Conservation (phyloP, 2,113 vertebrate species). For the Probosciger aterrimus region DNA sequence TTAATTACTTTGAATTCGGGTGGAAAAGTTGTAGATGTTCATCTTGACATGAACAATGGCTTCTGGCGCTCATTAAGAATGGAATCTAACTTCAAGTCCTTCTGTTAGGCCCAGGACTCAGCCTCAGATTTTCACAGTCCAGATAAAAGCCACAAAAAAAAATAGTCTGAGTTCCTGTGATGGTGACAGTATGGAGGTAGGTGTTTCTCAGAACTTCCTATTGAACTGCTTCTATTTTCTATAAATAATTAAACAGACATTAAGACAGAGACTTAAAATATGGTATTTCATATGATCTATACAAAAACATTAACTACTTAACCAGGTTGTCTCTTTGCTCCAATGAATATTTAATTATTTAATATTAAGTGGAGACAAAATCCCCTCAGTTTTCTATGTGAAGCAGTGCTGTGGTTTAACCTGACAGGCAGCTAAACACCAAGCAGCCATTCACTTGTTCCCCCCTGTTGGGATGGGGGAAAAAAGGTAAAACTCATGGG, state of each 20-base stretch:
- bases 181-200: not conserved
- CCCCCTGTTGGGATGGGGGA: not conserved
- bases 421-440: not conserved
- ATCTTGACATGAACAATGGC: not conserved
- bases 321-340: not conserved
- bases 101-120: not conserved
- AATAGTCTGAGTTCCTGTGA: not conserved
- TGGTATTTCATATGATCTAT: not conserved
- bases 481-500: not conserved
- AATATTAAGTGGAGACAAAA: not conserved
- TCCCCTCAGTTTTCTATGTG: not conserved
- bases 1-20: not conserved
- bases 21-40: not conserved
- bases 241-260: slow-evolving; percentile 30
- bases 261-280: not conserved
- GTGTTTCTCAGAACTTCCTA: not conserved
- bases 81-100: not conserved
- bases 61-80: not conserved
- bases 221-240: not conserved
- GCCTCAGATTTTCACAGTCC: not conserved
- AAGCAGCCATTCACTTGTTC: not conserved
- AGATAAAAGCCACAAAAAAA: not conserved
- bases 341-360: slow-evolving; percentile 21
- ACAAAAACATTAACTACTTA: slow-evolving; percentile 13
- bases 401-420: not conserved